Percentiles rank a stretch among this genome's conserved stretches.
Conservation (phyloP, 2,113 vertebrate genomes). For the Zosterops japonicus region DNA sequence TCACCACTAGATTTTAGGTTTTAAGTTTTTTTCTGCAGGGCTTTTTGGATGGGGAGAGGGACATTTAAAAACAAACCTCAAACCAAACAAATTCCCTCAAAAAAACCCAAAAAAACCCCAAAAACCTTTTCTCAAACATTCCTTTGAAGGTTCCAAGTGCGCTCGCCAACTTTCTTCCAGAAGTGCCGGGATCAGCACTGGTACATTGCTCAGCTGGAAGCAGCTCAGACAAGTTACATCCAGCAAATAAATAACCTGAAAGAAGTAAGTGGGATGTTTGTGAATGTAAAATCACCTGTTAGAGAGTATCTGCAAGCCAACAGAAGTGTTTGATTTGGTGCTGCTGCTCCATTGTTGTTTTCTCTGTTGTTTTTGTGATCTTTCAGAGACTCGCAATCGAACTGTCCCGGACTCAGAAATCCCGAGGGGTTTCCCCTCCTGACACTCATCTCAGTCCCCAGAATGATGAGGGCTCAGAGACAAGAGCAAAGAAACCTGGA, state of each 20-base stretch:
- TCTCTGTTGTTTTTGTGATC: not conserved
- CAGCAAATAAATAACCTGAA: conserved; percentile 99
- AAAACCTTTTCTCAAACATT: not conserved
- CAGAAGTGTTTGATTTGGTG: not conserved
- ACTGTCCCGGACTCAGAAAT: conserved; percentile 90
- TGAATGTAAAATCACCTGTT: not conserved
- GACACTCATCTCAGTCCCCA: conserved; percentile 85
- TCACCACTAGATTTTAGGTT: not conserved
- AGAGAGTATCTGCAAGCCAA: rapidly evolving
- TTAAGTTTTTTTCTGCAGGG: not conserved
- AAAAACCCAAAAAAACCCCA: not conserved
- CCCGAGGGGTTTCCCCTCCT: conserved; percentile 89
- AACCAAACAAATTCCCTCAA: no score
- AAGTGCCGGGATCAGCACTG: conserved; percentile 98
- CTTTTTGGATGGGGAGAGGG: not conserved
- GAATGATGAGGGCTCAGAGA: conserved; percentile 79
- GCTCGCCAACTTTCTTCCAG: conserved; percentile 97
- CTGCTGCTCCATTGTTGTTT: not conserved
- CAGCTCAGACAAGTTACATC: conserved; percentile 91
- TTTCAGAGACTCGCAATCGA: conserved; percentile 91
- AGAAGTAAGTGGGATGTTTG: conserved; percentile 78
- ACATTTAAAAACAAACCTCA: not conserved
- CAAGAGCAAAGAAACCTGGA: conserved; percentile 75
- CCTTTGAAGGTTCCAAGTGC: conserved; percentile 90
- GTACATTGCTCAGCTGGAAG: conserved; percentile 97